Conservation (phyloP, 2,113 vertebrate genomes). For the Brachyhypopomus gauderio region DNA sequence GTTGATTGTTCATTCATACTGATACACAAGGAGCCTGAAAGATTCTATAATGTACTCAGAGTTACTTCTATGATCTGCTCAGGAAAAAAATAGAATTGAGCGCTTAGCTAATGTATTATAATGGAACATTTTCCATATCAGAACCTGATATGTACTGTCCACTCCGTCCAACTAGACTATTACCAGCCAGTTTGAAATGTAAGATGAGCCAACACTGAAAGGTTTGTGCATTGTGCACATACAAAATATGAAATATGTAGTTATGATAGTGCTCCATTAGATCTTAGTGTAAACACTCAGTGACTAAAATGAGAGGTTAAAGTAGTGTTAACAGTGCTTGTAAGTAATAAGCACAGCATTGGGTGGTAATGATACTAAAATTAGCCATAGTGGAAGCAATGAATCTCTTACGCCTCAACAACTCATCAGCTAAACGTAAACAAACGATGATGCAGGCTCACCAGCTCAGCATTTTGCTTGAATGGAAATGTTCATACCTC, state of each 20-base stretch:
- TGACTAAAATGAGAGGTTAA: neutral
- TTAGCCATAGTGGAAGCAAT: no score
- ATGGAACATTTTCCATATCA: constrained; percentile 21
- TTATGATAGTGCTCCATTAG: no score
- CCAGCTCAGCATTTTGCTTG: neutral
- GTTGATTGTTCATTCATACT: neutral
- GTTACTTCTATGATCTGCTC: neutral
- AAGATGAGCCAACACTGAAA: neutral
- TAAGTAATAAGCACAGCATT: neutral
- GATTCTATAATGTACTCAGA: constrained; percentile 14
- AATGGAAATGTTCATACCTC: neutral
- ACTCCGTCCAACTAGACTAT: constrained; percentile 12
- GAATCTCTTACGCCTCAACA: no score
- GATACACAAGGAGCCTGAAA: constrained; percentile 1
- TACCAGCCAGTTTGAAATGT: neutral
- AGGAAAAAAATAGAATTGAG: constrained; percentile 5
- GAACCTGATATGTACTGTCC: constrained; percentile 14
- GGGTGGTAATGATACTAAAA: no score
- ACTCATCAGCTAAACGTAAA: no score
- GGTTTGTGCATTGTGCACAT: neutral
- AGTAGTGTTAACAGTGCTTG: neutral
- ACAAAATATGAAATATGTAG: neutral
- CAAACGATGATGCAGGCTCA: no score
- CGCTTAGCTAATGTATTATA: constrained; percentile 37
- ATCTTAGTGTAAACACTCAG: neutral